Conservation (phyloP, 2,113 vertebrate species). For the Menura novaehollandiae region DNA sequence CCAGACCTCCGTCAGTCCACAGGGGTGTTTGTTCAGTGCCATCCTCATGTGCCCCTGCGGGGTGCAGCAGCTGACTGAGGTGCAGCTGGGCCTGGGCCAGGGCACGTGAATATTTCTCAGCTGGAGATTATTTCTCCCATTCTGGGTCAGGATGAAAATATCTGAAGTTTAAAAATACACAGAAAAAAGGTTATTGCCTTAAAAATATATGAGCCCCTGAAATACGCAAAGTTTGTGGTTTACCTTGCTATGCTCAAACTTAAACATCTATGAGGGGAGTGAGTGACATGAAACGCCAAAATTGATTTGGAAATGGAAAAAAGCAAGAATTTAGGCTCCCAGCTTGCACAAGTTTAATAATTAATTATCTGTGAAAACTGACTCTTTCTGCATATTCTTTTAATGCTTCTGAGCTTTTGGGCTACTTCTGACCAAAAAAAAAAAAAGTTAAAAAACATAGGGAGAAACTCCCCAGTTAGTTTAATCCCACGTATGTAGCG, state of each 20-base stretch:
- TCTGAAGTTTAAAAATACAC: background rate
- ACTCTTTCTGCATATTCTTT: background rate
- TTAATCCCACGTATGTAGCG: background rate
- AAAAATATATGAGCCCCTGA: background rate
- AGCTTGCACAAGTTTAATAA: background rate
- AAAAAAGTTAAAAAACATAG: too few species aligned
- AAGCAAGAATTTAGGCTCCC: background rate
- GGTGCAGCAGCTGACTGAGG: background rate
- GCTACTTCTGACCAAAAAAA: background rate
- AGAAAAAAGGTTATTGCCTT: background rate
- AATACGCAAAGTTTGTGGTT: background rate
- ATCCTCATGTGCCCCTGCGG: fast-evolving
- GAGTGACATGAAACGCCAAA: background rate
- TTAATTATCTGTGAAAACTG: background rate
- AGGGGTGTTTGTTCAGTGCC: background rate
- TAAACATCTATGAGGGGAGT: background rate
- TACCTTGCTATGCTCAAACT: background rate
- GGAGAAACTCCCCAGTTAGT: background rate
- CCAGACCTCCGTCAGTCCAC: fast-evolving
- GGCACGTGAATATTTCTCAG: background rate
- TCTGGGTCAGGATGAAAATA: background rate
- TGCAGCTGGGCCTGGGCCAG: background rate
- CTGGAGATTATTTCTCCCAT: background rate
- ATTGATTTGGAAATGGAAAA: background rate
- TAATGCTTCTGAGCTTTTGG: background rate